phyloP scores from a whole-genome alignment of 2,113 vertebrate species.

The Hucho hucho region DNA sequence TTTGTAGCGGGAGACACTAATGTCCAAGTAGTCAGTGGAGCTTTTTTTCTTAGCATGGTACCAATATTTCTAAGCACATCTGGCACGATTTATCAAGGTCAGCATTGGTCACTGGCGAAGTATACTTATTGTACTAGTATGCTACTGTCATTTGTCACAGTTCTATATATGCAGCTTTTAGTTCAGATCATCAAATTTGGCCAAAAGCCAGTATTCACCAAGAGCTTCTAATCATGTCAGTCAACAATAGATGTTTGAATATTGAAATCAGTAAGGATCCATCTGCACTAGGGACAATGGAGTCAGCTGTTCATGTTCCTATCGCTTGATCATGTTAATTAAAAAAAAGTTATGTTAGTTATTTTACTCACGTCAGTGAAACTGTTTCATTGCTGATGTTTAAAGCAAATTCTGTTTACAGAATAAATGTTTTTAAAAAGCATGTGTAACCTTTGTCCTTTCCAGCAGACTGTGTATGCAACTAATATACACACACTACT shows the following conservation, averaged over 20 bases:
- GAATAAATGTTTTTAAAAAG: constrained; percentile 80
- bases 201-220: too few relatives aligned
- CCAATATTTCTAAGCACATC: not conserved
- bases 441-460: not conserved
- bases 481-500: not conserved
- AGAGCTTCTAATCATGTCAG: too few relatives aligned
- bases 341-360: constrained; percentile 39
- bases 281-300: not conserved
- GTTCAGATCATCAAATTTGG: too few relatives aligned
- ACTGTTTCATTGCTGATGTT: constrained; percentile 72
- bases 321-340: constrained; percentile 20
- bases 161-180: too few relatives aligned
- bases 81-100: constrained; percentile 6
- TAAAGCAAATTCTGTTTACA: constrained; percentile 83
- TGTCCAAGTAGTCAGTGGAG: not conserved
- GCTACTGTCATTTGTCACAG: not conserved
- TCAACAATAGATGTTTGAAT: too few relatives aligned
- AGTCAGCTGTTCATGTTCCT: not conserved
- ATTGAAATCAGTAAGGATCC: too few relatives aligned
- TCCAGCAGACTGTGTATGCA: not conserved
- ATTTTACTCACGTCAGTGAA: constrained; percentile 55
- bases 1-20: not conserved
- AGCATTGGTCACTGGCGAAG: constrained; percentile 9
- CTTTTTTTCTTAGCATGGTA: constrained; percentile 5
- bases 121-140: constrained; percentile 43